phyloP scores from a whole-genome alignment of 1,140 invertebrate species.

The Hyles euphorbiae region DNA sequence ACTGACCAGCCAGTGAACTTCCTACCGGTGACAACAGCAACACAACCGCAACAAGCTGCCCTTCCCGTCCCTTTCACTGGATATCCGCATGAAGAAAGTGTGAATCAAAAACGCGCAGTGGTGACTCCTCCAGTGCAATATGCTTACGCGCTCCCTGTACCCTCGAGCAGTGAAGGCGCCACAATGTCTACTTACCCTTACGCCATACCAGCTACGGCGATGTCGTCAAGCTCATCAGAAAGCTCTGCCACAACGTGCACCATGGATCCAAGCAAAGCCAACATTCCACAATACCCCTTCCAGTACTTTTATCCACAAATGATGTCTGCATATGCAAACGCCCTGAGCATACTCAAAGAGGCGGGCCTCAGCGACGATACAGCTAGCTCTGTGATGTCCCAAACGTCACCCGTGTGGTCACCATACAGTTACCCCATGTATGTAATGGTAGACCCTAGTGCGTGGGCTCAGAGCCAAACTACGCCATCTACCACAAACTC shows the following conservation, averaged over 20 bases:
- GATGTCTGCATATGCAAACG: conserved; percentile 45
- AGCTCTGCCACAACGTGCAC: conserved; percentile 21
- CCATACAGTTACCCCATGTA: conserved; percentile 54
- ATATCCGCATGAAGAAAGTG: conserved; percentile 33
- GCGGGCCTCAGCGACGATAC: conserved; percentile 28
- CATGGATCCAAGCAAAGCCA: conserved; percentile 10
- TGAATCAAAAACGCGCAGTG: conserved; percentile 41
- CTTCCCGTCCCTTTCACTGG: conserved; percentile 28
- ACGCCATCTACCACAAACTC: conserved; percentile 14
- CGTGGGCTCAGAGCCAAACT: conserved; percentile 38
- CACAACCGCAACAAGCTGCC: conserved; percentile 24
- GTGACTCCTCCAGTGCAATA: conserved; percentile 42
- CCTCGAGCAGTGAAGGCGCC: conserved; percentile 22
- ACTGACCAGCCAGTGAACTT: conserved; percentile 58
- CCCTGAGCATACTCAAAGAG: conserved; percentile 40
- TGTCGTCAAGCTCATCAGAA: conserved; percentile 18
- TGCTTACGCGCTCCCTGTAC: conserved; percentile 37
- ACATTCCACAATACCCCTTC: conserved; percentile 31
- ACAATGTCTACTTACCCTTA: conserved; percentile 33
- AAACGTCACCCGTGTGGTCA: conserved; percentile 32
- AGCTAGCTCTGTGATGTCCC: conserved; percentile 20
- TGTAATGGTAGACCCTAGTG: conserved; percentile 48
- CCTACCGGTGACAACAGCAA: conserved; percentile 29
- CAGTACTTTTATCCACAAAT: conserved; percentile 59
- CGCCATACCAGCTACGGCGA: conserved; percentile 17